Evolutionary conservation across 2,113 vertebrate species (phyloP), one percentile per base, ranked within the genome.

Genomic region (Lepisosteus oculatus): DNA sequence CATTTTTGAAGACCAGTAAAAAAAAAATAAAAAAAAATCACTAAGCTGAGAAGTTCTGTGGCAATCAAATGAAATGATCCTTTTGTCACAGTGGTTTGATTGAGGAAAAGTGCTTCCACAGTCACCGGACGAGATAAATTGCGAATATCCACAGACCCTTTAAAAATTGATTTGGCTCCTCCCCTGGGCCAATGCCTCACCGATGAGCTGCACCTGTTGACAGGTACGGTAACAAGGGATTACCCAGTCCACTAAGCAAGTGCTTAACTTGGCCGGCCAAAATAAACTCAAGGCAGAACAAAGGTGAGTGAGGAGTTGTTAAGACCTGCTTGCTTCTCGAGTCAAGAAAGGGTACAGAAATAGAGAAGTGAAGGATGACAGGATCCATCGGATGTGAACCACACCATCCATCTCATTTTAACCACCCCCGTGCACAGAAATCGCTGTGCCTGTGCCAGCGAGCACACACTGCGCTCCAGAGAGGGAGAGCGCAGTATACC

Each of bases 391-490:
- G 55, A 29, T 8, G 43, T 45, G 6, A 41, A 47, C 47, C 44
- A 57, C 65, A 13, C 11, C 72, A 62, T 68, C 57, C 8, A 42
- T 73, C 66, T 15, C 61, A 42, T 6, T 43, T 68, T 62, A 62
- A 62, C 15, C 42, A 62, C 17, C 72, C 65, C 43, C 17, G 41
- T 12, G 54, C 57, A 62, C 51, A 14, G 17, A 17, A 5, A 9
- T 47, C 14, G 8, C 11, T 4, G 8, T 42, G 43, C 17, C 44
- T 61, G 65, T 54, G 43, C 15, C 55, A 73, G 15, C 61, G 41
- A 55, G 61, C 59, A 62, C 3, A 9, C 41, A 57, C 15, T 51
- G 15, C 9, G 54, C 29, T 41, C 64, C 61, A 47, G 45, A 55
- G 47, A 47, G 12, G 44, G 15, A 11, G 65, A 8, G 68, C n/a